Evolutionary conservation across 1,140 invertebrate genomes (phyloP).

Genomic region (Zaprionus capensis): DNA sequence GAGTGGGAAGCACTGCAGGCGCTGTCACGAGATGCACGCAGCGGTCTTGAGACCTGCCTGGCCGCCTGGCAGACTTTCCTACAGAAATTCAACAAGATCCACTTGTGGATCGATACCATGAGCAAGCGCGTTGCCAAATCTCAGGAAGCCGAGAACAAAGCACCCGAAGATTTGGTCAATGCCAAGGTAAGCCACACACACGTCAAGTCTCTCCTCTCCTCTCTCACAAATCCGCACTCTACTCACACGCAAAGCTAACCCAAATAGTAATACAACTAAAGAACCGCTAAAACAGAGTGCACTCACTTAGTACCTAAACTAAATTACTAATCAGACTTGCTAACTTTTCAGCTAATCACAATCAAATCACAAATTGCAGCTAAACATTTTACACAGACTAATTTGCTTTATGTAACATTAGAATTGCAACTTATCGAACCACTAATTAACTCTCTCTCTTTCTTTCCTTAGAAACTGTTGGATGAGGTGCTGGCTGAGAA

Average conservation of each 20-base stretch:
- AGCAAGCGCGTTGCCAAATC: constrained; percentile 88
- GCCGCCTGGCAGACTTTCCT: constrained; percentile 94
- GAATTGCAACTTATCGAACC: background rate
- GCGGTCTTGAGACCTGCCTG: constrained; percentile 91
- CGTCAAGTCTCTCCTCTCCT: constrained; percentile 37
- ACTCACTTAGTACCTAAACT: constrained; percentile 49
- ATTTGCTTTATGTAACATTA: constrained; percentile 48
- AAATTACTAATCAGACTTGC: constrained; percentile 65
- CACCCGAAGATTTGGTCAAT: constrained; percentile 90
- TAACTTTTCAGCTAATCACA: constrained; percentile 72
- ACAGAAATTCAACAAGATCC: constrained; percentile 90
- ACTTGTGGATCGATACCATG: constrained; percentile 91
- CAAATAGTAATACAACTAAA: constrained; percentile 41
- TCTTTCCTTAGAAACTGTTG: constrained; percentile 86
- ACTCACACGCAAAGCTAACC: constrained; percentile 68
- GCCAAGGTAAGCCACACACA: constrained; percentile 87
- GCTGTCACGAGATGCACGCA: constrained; percentile 92
- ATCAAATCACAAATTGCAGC: constrained; percentile 56
- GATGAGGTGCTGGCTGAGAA: constrained; percentile 92
- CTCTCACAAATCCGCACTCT: constrained; percentile 38
- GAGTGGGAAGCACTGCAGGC: constrained; percentile 94
- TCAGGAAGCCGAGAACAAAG: constrained; percentile 91
- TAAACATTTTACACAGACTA: constrained; percentile 69
- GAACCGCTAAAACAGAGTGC: constrained; percentile 58
- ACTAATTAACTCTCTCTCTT: constrained; percentile 47